Conservation (phyloP, 92 coral and sea anemone genomes). For the Phenganax stokvisi region DNA sequence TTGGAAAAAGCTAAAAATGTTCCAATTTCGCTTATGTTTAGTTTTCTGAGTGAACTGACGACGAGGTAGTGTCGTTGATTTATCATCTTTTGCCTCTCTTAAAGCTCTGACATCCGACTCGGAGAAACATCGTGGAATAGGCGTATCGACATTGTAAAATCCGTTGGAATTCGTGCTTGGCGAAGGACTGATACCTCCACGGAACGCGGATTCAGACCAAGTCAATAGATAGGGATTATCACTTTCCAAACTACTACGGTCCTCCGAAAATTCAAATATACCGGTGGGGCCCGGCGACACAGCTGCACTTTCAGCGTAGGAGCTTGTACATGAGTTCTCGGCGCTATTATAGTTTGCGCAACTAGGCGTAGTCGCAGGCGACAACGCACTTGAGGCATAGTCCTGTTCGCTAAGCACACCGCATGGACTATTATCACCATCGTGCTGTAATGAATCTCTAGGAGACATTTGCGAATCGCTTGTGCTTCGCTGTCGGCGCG, state of each 20-base stretch:
- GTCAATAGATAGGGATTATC: constrained; percentile 20
- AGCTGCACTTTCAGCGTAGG: constrained; percentile 1
- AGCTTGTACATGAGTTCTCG: not conserved
- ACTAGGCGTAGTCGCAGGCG: not conserved
- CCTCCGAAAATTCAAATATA: not conserved
- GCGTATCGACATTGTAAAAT: not conserved
- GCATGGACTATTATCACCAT: not conserved
- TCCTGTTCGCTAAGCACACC: not conserved
- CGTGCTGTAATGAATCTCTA: not conserved
- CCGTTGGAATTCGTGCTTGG: constrained; percentile 21
- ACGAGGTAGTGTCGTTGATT: constrained; percentile 3
- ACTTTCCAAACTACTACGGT: constrained; percentile 14
- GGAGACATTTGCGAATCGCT: not conserved
- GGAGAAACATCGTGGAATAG: constrained; percentile 29
- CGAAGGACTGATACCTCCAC: not conserved
- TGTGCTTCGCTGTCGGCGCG: not conserved
- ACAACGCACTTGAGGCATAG: not conserved
- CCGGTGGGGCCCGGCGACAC: not conserved
- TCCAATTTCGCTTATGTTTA: constrained; percentile 24
- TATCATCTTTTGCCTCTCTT: not conserved
- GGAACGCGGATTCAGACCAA: constrained; percentile 27
- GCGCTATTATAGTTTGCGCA: not conserved
- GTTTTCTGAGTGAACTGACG: constrained; percentile 21
- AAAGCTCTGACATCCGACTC: constrained; percentile 14
- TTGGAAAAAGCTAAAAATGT: constrained; percentile 26